Evolutionary conservation across 2,888 invertebrate species (phyloP).

Genomic region (Phania funesta): DNA sequence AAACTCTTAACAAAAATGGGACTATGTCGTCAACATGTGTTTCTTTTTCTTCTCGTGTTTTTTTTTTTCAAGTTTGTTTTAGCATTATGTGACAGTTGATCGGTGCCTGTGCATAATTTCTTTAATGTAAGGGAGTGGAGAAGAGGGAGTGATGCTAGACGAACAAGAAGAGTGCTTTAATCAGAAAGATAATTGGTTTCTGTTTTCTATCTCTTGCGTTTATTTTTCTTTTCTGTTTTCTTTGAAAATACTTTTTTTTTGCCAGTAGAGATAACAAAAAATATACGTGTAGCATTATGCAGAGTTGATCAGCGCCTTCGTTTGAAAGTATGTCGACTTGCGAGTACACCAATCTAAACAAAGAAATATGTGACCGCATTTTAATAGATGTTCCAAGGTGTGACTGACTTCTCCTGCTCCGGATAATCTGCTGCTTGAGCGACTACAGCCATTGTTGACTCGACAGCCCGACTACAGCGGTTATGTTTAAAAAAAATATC

Average conservation of each 20-base stretch:
- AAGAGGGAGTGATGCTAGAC: slow-evolving; percentile 5
- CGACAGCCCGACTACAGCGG: slow-evolving; percentile 23
- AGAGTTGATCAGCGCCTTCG: slow-evolving; percentile 68
- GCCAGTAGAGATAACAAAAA: background rate
- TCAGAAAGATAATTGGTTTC: slow-evolving; percentile 31
- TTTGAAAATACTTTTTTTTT: slow-evolving; percentile 32
- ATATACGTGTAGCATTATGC: slow-evolving; percentile 56
- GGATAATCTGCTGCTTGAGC: slow-evolving; percentile 40
- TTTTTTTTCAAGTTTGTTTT: slow-evolving; percentile 50
- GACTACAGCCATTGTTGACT: slow-evolving; percentile 61
- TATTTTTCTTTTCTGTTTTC: slow-evolving; percentile 41
- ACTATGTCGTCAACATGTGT: background rate
- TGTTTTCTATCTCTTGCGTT: slow-evolving; percentile 36
- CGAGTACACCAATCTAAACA: background rate
- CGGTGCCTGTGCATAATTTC: slow-evolving; percentile 66
- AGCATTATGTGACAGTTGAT: slow-evolving; percentile 67
- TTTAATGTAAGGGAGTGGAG: slow-evolving; percentile 1
- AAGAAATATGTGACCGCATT: background rate
- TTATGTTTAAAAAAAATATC: background rate
- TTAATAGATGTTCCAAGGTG: background rate
- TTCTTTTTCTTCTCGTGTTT: slow-evolving; percentile 22
- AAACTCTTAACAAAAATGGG: background rate
- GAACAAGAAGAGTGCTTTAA: slow-evolving; percentile 12
- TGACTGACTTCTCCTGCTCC: background rate
- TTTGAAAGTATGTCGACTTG: background rate